phyloP scores from a whole-genome alignment of 2,797 vertebrate species.

The Coendou prehensilis region DNA sequence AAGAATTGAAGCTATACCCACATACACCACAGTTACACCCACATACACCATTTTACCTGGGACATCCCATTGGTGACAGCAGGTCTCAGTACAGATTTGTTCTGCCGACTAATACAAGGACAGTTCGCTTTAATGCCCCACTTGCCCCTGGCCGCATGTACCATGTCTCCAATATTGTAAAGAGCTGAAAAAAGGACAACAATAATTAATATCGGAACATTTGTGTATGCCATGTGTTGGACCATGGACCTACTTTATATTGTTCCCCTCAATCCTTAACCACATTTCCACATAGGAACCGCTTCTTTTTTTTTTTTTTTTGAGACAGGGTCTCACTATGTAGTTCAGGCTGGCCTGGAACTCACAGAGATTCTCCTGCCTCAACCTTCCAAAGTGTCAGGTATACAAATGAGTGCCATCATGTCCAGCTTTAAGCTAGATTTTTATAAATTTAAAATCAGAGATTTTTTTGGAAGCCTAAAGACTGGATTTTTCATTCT shows the following conservation, averaged over 20 bases:
- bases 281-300: background rate
- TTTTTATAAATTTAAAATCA: conserved; percentile 65
- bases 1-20: conserved; percentile 32
- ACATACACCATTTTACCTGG: conserved; percentile 91
- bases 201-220: background rate
- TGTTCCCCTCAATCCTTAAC: conserved; percentile 21
- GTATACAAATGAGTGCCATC: background rate
- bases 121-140: conserved; percentile 99
- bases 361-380: background rate
- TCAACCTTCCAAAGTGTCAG: background rate
- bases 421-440: background rate
- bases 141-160: conserved; percentile 98
- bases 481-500: conserved; percentile 40
- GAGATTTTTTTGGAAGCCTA: conserved; percentile 18
- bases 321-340: background rate
- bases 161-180: conserved; percentile 99
- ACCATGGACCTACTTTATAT: conserved; percentile 32
- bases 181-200: conserved; percentile 91
- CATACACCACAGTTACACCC: background rate
- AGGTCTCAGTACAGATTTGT: conserved; percentile 95
- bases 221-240: background rate
- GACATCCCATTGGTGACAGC: conserved; percentile 97
- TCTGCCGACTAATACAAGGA: conserved; percentile 97
- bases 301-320: background rate
- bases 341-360: background rate